Evolutionary conservation across 1,140 invertebrate genomes (phyloP).

Genomic region (Lepidurus packardi): DNA sequence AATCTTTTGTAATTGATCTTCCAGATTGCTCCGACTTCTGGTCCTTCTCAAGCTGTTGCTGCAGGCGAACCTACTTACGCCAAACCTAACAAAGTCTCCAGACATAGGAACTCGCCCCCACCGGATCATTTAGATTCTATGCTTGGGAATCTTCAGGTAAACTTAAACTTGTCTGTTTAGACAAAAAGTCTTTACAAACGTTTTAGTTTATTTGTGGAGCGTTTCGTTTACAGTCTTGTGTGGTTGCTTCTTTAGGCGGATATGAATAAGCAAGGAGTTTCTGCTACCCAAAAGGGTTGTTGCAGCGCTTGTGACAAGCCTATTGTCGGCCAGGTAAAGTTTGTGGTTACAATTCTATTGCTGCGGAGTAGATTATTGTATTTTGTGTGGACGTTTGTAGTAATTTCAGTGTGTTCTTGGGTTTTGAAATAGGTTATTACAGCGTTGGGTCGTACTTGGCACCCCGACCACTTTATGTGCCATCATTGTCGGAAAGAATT

Average conservation of each 20-base stretch:
- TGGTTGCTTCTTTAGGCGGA: constrained; percentile 53
- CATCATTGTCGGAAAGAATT: constrained; percentile 92
- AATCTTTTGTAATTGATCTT: constrained; percentile 6
- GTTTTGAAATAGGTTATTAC: constrained; percentile 69
- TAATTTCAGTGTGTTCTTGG: constrained; percentile 25
- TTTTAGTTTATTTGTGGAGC: background rate
- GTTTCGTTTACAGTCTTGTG: constrained; percentile 28
- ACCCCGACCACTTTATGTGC: constrained; percentile 98
- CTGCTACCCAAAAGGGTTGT: constrained; percentile 94
- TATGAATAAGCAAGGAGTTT: constrained; percentile 95
- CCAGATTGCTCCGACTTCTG: constrained; percentile 11
- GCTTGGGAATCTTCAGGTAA: constrained; percentile 74
- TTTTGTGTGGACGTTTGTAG: background rate
- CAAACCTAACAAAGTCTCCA: constrained; percentile 58
- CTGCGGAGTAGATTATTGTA: background rate
- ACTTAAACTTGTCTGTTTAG: constrained; percentile 30
- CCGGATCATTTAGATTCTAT: constrained; percentile 77
- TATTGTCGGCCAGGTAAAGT: constrained; percentile 85
- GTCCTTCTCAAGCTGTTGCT: constrained; percentile 24
- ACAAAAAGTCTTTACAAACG: too few relatives aligned
- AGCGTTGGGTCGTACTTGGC: constrained; percentile 97
- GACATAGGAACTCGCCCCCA: constrained; percentile 41
- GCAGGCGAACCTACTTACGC: constrained; percentile 62
- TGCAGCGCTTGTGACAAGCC: constrained; percentile 97
- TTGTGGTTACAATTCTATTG: constrained; percentile 25